Base-by-base conservation (phyloP, 2,888 invertebrate species). In the Diadromus collaris region DNA sequence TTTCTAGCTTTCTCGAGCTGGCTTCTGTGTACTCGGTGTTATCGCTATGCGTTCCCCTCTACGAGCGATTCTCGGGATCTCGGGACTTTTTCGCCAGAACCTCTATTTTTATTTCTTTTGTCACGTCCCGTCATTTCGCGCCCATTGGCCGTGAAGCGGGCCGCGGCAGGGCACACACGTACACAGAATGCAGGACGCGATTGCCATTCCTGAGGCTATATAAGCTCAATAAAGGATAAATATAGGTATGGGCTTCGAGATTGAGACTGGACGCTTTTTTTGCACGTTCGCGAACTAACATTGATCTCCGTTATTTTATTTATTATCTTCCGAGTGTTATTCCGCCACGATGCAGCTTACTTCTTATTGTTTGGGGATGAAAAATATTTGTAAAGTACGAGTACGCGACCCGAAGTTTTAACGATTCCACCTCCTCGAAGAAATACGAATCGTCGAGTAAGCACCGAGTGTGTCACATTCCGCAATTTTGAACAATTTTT, bases 1-100 rank as follows among this genome's bases (percentile, higher is more conserved):
- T 76, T 78, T 83, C 78, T 68, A 80, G 71, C 77, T 73, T 78
- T 78, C 64, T 70, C 58, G 44, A 29, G 63, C 67, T 67, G 46
- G 10, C 1, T 24, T 24, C 19, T 21, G 44, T 19, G 27, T 10
- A n/a, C 51, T 68, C 41, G 16, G 21, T 63, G 13, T 21, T 27
- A 34, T 19, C 38, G 13, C 16, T 27, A 34, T 16, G 19, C 38
- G 46, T 76, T 61, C 21, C 10, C 38, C 61, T 61, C 32, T 29
- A 67, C 24, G 29, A 58, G 61, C 54, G 51, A 51, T 38, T 60
- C 64, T 65, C 19, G 38, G 41, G 48, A 21, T 70, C 60, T 51
- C 56, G 24, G 19, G 68, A 27, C 27, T 64, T 48, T 63, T 32
- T 24, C 48, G 29, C 13, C 44, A 24, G 56, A 69, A 67, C 70